Conservation (phyloP, 1,140 invertebrate species). For the Drosophila aff. region DNA sequence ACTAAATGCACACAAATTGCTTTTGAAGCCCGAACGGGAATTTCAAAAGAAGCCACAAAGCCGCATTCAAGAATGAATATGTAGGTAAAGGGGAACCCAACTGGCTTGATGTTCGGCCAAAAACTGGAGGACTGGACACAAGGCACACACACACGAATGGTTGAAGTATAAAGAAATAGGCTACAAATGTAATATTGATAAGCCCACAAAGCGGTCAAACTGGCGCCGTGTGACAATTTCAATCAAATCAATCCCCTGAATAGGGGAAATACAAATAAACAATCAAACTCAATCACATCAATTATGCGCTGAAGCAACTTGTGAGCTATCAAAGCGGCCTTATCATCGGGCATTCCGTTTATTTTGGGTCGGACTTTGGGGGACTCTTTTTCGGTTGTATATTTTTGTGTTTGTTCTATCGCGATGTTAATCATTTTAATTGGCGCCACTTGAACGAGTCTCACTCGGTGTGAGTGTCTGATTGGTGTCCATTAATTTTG, state of each 20-base stretch:
- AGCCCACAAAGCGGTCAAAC: slow-evolving; percentile 67
- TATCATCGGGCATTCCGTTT: slow-evolving; percentile 60
- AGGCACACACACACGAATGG: not conserved
- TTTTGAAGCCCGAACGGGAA: slow-evolving; percentile 65
- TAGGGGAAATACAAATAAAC: slow-evolving; percentile 71
- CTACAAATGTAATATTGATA: slow-evolving; percentile 76
- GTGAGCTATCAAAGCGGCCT: slow-evolving; percentile 57
- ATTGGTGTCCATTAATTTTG: slow-evolving; percentile 72
- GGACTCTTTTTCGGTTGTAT: slow-evolving; percentile 44
- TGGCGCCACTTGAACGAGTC: slow-evolving; percentile 71
- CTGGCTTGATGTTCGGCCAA: slow-evolving; percentile 20
- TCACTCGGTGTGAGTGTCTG: slow-evolving; percentile 45
- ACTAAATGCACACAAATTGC: slow-evolving; percentile 78
- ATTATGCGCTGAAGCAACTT: slow-evolving; percentile 76
- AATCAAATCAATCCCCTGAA: slow-evolving; percentile 50
- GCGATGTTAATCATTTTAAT: slow-evolving; percentile 80
- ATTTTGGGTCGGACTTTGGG: slow-evolving; percentile 18
- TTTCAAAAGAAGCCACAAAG: slow-evolving; percentile 62
- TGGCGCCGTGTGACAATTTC: slow-evolving; percentile 44
- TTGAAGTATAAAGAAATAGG: slow-evolving; percentile 39
- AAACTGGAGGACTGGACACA: not conserved
- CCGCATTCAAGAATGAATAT: slow-evolving; percentile 21
- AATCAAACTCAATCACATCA: slow-evolving; percentile 83
- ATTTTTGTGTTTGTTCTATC: slow-evolving; percentile 54
- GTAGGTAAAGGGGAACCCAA: slow-evolving; percentile 7